Conservation (phyloP, 2,888 invertebrate species). For the Calameuta pallipes region DNA sequence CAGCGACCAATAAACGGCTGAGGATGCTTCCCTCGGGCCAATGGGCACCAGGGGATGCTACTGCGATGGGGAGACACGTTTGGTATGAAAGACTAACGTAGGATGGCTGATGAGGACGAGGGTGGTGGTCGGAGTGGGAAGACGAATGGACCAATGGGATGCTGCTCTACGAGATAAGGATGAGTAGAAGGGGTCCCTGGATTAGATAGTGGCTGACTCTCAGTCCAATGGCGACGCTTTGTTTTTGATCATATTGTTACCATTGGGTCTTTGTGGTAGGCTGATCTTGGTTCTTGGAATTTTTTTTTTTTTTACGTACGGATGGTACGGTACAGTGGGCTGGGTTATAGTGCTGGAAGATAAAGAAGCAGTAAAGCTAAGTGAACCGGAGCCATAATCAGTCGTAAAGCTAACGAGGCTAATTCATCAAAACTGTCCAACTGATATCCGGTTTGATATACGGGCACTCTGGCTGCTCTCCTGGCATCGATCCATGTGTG, state of each 20-base stretch:
- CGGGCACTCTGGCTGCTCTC: constrained; percentile 23
- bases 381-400: constrained; percentile 39
- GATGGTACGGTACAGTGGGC: neutral
- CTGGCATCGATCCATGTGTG: constrained; percentile 24
- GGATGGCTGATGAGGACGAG: constrained; percentile 29
- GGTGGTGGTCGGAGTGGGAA: constrained; percentile 46
- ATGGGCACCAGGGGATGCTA: constrained; percentile 55
- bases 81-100: constrained; percentile 25
- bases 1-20: constrained; percentile 50
- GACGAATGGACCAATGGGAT: constrained; percentile 52
- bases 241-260: neutral
- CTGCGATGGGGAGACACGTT: constrained; percentile 30
- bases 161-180: constrained; percentile 41
- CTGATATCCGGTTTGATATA: constrained; percentile 45
- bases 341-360: constrained; percentile 14
- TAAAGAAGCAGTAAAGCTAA: constrained; percentile 42
- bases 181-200: constrained; percentile 20
- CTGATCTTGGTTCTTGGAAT: neutral
- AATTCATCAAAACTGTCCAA: constrained; percentile 55
- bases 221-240: constrained; percentile 33
- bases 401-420: constrained; percentile 51
- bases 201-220: constrained; percentile 40
- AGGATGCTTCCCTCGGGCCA: constrained; percentile 61
- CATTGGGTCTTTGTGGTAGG: neutral
- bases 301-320: neutral